Percentiles rank a stretch among this genome's conserved stretches.
phyloP scores from a whole-genome alignment of 2,888 invertebrate genomes.

The Aplocera efformata region DNA sequence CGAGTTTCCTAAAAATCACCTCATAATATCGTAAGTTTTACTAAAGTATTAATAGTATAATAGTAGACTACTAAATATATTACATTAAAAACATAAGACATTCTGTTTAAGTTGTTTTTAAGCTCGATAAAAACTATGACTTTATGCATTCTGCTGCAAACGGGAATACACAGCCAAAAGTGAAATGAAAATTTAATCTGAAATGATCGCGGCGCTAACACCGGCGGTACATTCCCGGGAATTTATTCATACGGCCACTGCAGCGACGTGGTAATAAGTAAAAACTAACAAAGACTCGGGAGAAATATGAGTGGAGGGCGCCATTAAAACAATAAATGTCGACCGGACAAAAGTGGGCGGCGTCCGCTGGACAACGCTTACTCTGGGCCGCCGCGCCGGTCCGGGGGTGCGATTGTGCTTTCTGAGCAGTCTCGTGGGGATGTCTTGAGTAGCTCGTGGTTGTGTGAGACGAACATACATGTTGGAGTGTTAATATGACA shows the following conservation, averaged over 20 bases:
- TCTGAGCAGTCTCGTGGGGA: background rate
- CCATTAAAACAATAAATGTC: conserved; percentile 64
- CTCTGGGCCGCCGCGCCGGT: conserved; percentile 11
- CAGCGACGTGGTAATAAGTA: conserved; percentile 55
- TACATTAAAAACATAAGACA: too few species aligned
- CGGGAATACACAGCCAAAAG: conserved; percentile 43
- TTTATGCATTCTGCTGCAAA: conserved; percentile 17
- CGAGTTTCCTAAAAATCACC: too few species aligned
- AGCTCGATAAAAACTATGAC: background rate
- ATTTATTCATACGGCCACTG: conserved; percentile 61
- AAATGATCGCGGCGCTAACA: conserved; percentile 51
- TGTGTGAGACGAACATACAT: too few species aligned
- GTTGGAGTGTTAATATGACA: too few species aligned
- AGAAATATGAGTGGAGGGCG: conserved; percentile 58
- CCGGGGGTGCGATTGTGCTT: background rate
- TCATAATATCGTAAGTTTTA: too few species aligned
- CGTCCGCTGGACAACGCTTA: conserved; percentile 11
- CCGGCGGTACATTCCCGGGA: conserved; percentile 34
- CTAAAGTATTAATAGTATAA: too few species aligned
- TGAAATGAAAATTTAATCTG: conserved; percentile 61
- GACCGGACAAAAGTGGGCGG: conserved; percentile 39
- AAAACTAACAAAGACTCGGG: conserved; percentile 57
- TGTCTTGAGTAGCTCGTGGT: too few species aligned
- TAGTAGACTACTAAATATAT: too few species aligned
- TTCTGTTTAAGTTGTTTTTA: too few species aligned